Conservation (phyloP, 2,113 vertebrate genomes). For the Sterna hirundo region DNA sequence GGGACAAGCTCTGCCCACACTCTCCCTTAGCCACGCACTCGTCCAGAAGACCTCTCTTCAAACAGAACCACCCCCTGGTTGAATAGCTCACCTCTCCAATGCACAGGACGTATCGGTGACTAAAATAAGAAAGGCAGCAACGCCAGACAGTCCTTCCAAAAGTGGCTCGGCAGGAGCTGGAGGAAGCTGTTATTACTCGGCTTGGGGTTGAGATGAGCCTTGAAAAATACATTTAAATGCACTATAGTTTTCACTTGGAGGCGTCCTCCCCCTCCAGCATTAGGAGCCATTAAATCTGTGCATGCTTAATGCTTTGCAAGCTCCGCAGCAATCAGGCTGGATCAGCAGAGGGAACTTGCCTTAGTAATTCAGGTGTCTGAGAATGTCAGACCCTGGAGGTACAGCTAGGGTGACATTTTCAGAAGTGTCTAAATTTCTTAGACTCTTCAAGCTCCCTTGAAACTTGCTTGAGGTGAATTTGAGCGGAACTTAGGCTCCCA, state of each 20-base stretch:
- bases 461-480: not conserved
- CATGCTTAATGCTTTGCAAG: not conserved
- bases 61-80: not conserved
- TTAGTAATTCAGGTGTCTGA: not conserved
- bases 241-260: not conserved
- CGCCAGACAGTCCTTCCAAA: not conserved
- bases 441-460: not conserved
- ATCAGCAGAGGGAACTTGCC: not conserved
- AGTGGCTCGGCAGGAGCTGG: not conserved
- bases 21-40: not conserved
- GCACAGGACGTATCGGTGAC: not conserved
- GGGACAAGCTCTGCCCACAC: not conserved
- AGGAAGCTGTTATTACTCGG: not conserved
- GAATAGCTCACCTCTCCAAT: not conserved
- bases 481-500: not conserved
- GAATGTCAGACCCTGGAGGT: constrained; percentile 20
- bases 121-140: not conserved
- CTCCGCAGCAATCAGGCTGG: not conserved
- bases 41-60: not conserved
- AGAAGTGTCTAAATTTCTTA: not conserved
- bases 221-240: not conserved
- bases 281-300: not conserved
- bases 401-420: constrained; percentile 13
- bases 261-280: not conserved
- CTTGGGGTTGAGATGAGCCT: not conserved